Evolutionary conservation across 2,888 invertebrate genomes (phyloP).

Genomic region (Cloeon dipterum): DNA sequence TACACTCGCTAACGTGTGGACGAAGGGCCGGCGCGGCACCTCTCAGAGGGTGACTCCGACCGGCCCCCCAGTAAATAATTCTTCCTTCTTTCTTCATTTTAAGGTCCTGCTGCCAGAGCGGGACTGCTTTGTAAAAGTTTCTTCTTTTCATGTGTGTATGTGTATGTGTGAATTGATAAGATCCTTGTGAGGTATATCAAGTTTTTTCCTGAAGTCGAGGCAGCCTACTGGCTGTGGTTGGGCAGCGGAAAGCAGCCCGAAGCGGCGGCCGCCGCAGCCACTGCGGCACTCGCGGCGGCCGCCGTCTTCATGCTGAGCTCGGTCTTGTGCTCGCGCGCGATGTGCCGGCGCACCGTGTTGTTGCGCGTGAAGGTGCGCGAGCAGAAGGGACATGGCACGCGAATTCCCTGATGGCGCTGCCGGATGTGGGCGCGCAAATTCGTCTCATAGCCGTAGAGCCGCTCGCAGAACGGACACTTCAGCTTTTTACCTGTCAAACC

Average conservation of each 20-base stretch:
- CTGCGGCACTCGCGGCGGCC: constrained; percentile 5
- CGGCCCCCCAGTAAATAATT: too few relatives aligned
- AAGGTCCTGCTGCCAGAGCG: too few relatives aligned
- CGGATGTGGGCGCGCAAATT: constrained; percentile 77
- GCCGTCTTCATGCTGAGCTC: constrained; percentile 37
- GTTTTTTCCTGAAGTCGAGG: not conserved
- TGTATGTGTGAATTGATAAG: too few relatives aligned
- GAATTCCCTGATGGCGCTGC: constrained; percentile 77
- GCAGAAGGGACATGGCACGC: constrained; percentile 79
- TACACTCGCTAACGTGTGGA: too few relatives aligned
- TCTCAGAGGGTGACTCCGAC: too few relatives aligned
- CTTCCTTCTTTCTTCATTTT: too few relatives aligned
- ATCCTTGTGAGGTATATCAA: constrained; percentile 2
- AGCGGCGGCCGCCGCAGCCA: constrained; percentile 5
- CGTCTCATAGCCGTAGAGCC: constrained; percentile 80
- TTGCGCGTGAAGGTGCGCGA: constrained; percentile 77
- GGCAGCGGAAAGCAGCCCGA: not conserved
- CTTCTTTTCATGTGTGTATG: too few relatives aligned
- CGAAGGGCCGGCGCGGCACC: too few relatives aligned
- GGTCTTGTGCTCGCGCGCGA: constrained; percentile 72
- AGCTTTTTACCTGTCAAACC: constrained; percentile 60
- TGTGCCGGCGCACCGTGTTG: constrained; percentile 77
- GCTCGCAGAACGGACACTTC: constrained; percentile 81
- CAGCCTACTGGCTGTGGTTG: constrained; percentile 1
- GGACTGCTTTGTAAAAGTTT: too few relatives aligned